Evolutionary conservation across 2,113 vertebrate species (phyloP).

Genomic region (Genyomyrus donnyi): DNA sequence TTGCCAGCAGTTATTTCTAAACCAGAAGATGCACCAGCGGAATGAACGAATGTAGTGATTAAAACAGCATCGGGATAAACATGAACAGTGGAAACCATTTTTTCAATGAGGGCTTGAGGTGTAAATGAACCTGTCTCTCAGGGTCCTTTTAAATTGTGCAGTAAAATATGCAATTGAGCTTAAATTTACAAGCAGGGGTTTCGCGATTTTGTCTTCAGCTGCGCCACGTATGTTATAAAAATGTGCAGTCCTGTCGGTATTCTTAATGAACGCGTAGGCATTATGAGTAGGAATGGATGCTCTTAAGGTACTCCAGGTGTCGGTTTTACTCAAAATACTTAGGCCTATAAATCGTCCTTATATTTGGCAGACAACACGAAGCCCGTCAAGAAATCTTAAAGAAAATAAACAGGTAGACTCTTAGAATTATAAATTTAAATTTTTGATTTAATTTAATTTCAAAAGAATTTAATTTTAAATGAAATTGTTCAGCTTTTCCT

Average conservation of each 20-base stretch:
- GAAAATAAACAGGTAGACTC: background rate
- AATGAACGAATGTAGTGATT: background rate
- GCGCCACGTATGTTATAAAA: background rate
- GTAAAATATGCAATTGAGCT: background rate
- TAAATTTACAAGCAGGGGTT: background rate
- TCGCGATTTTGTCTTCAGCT: background rate
- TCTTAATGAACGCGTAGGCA: background rate
- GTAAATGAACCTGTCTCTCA: background rate
- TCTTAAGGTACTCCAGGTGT: background rate
- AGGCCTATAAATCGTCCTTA: background rate
- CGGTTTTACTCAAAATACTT: background rate
- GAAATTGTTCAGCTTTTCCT: background rate
- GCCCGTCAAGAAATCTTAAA: background rate
- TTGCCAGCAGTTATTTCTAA: background rate
- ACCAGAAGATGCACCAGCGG: background rate
- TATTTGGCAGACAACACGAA: background rate
- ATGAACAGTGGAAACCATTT: background rate
- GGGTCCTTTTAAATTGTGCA: background rate
- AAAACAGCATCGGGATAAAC: background rate
- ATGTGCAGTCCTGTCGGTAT: background rate
- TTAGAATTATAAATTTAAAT: background rate
- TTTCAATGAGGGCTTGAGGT: background rate
- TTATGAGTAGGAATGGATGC: background rate
- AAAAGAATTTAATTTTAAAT: background rate
- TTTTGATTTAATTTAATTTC: background rate